A percentile compares a stretch with the other conserved stretches of the same genome.
Evolutionary conservation across 2,888 invertebrate species (phyloP).

Genomic region (Polymixis flavicincta): DNA sequence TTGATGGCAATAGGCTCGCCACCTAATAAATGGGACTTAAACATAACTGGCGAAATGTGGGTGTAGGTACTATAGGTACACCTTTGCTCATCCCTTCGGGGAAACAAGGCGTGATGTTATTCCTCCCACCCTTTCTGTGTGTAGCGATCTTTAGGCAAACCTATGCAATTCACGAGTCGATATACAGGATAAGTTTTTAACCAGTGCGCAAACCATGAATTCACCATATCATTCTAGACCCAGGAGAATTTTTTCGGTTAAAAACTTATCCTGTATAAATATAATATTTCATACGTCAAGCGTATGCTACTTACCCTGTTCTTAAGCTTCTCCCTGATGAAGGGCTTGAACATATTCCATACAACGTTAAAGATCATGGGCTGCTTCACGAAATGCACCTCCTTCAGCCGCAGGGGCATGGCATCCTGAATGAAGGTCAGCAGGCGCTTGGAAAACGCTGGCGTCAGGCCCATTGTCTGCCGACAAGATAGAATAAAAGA

Average conservation of each 20-base stretch:
- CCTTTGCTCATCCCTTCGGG: no score
- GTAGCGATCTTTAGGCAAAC: no score
- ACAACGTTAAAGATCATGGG: slow-evolving; percentile 96
- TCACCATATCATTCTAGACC: no score
- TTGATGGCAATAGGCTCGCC: no score
- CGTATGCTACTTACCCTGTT: slow-evolving; percentile 91
- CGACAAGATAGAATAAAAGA: slow-evolving; percentile 49
- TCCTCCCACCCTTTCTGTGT: not conserved
- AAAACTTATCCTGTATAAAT: no score
- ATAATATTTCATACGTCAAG: not conserved
- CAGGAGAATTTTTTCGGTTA: no score
- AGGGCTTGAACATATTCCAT: slow-evolving; percentile 96
- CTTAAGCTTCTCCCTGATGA: slow-evolving; percentile 94
- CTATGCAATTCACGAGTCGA: not conserved
- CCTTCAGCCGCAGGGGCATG: slow-evolving; percentile 95
- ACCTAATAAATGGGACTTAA: no score
- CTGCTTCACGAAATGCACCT: slow-evolving; percentile 96
- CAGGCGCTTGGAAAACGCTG: slow-evolving; percentile 94
- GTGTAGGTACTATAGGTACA: no score
- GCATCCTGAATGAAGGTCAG: slow-evolving; percentile 96
- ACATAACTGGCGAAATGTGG: no score
- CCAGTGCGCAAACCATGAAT: no score
- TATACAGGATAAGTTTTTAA: no score
- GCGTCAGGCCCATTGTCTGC: slow-evolving; percentile 92
- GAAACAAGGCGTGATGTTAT: no score